Percentiles rank a stretch among this genome's conserved stretches.
Evolutionary conservation across 2,888 invertebrate species (phyloP).

Genomic region (Octodonta nipae): DNA sequence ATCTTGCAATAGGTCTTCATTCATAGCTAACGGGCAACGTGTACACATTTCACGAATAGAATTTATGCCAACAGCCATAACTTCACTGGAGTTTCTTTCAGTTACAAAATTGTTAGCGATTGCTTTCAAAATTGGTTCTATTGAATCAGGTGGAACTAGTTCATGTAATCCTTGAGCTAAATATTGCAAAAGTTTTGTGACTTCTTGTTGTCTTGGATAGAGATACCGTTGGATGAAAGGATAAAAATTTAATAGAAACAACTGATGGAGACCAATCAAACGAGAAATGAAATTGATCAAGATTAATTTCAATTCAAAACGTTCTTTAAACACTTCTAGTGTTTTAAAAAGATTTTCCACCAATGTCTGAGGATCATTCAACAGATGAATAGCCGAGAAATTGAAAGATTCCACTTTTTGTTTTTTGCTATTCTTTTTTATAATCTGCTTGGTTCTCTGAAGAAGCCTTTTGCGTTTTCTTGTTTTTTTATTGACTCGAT

Average conservation of each 20-base stretch:
- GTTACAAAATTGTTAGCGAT: conserved; percentile 96
- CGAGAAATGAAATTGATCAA: conserved; percentile 87
- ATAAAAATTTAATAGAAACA: conserved; percentile 89
- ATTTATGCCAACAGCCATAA: conserved; percentile 94
- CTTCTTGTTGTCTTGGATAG: conserved; percentile 93
- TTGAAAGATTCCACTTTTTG: conserved; percentile 77
- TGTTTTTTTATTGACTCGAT: conserved; percentile 89
- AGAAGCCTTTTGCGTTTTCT: conserved; percentile 85
- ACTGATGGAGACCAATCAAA: conserved; percentile 86
- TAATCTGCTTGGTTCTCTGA: conserved; percentile 72
- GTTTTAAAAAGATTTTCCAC: conserved; percentile 84
- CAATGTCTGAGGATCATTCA: conserved; percentile 91
- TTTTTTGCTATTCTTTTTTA: conserved; percentile 69
- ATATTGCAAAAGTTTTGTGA: conserved; percentile 73
- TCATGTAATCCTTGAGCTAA: conserved; percentile 94
- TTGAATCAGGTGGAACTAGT: conserved; percentile 84
- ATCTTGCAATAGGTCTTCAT: conserved; percentile 81
- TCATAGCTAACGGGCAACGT: conserved; percentile 86
- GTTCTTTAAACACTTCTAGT: conserved; percentile 72
- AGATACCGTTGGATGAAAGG: conserved; percentile 71
- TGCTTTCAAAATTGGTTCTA: conserved; percentile 81
- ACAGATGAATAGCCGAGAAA: conserved; percentile 86
- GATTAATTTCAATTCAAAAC: conserved; percentile 91
- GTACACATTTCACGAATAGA: conserved; percentile 87
- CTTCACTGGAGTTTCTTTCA: conserved; percentile 91